These are phyloP conservation scores for Trachythela sp. DNA, from an alignment of 64 coral and sea anemone species.

Conservation along the genomic window DNA sequence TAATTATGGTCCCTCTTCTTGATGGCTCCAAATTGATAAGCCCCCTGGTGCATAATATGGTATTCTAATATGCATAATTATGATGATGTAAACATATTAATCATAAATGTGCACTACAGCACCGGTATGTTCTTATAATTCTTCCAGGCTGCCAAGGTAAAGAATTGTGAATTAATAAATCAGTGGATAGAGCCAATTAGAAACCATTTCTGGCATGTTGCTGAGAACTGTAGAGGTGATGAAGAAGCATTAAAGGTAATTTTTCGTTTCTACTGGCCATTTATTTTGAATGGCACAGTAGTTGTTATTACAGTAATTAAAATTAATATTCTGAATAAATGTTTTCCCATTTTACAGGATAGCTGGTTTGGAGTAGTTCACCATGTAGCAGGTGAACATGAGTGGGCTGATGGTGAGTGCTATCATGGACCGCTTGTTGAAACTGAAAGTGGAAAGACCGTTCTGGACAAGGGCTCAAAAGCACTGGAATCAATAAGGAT, in stretches of 20 bases:
- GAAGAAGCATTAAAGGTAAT: constrained; percentile 39
- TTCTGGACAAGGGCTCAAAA: no score
- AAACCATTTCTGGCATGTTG: constrained; percentile 56
- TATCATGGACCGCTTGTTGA: no score
- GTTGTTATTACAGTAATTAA: background rate
- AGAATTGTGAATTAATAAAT: constrained; percentile 31
- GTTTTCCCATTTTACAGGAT: constrained; percentile 5
- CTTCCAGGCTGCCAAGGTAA: constrained; percentile 46
- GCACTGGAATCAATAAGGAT: no score
- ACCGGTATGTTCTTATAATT: constrained; percentile 16
- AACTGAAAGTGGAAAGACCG: no score
- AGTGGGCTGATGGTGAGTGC: constrained; percentile 38
- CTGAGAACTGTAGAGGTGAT: constrained; percentile 26
- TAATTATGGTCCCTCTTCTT: no score
- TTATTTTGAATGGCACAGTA: background rate
- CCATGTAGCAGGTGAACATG: constrained; percentile 43
- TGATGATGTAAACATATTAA: background rate
- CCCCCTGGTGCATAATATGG: no score
- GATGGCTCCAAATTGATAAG: no score
- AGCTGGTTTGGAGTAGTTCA: constrained; percentile 53
- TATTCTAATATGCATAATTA: no score
- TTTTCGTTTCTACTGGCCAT: background rate
- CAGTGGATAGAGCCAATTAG: constrained; percentile 44
- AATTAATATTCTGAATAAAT: background rate
- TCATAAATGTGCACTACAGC: background rate